Evolutionary conservation across 2,888 invertebrate species (phyloP), one percentile per base, ranked within the genome.

Genomic region (Deroplatys truncata): DNA sequence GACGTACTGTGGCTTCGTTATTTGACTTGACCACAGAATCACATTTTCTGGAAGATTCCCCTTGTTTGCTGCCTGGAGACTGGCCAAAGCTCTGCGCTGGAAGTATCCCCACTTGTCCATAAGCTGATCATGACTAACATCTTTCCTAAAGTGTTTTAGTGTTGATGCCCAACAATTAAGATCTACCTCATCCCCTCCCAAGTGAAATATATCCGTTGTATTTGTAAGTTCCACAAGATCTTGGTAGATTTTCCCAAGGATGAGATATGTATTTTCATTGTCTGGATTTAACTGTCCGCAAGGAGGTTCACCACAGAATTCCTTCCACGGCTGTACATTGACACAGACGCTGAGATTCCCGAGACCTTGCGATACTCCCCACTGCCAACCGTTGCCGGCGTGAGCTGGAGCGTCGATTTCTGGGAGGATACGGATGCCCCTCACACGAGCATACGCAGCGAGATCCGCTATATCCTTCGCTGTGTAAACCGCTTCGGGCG

Each of bases 91-190:
- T 91, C 96, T 95, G 20, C 94, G 92, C 91, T 97, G 97, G 92
- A 97, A 97, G 90, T 97, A 96, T 43, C 97, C 95, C 97, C 97
- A 97, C 87, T 97, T 93, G 28, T 96, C 96, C 88, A 90, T 83
- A 83, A 88, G 31, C 16, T 84, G 35, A 84, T 84, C 72, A 89
- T 92, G 91, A 29, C 91, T 90, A 2, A 91, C 91, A 15, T 16
- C 28, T 31, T 84, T 28, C 15, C 31, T 35, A 25, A 28, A 28
- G 25, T 83, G 84, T 10, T 86, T n/a, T 16, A 84, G 29, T 2
- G 49, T 35, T 10, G 43, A 35, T 25, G 86, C 86, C 89, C 89
- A 89, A 43, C 89, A 89, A 29, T 86, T 86, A 20, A 89, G 43
- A 56, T 89, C 86, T 56, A 89, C 86, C 90, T 93, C 93, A 91